Evolutionary conservation across 2,113 vertebrate species (phyloP), one percentile per base, ranked within the genome.

Genomic region (Entosphenus tridentatus): DNA sequence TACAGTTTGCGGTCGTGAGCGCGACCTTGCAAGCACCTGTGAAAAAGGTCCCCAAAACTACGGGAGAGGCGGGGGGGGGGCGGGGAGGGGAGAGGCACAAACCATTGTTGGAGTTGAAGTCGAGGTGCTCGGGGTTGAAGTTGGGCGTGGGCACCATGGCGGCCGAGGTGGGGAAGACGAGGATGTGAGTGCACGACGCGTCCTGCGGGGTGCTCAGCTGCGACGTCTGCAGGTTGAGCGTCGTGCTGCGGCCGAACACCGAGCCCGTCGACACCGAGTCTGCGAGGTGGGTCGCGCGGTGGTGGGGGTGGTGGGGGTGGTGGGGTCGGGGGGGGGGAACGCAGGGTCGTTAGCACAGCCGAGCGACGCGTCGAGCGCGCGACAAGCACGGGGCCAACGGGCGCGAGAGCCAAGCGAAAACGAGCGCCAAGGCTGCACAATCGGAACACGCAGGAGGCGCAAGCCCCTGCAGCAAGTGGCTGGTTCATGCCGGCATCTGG

Each of bases 221-320:
- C 9, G 92, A 96, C 0, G 91, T 91, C 82, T 97, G 92, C 79
- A 97, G 77, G 71, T 97, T 97, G 18, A 95, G 80, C 1, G 90
- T 87, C 1, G 89, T 95, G 69, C 90, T 93, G 70, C 90, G 90
- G 72, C 92, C 89, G 71, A 97, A 97, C 76, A 97, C 92, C 0
- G 92, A 97, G 57, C 92, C 92, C 90, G 93, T 96, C 0, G 89
- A 96, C 75, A 97, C 92, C 2, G 90, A 90, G 58, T 96, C 89
- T 96, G 76, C 1, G 71, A 13, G n/a, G 10, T 11, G 10, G 68
- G 70, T 39, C 39, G 39, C 5, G 4, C 39, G 39, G 39, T 21
- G 21, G 39, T 21, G 18, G 18, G 2, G 18, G 18, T 21, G 18
- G 18, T 21, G 18, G 18, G 18, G 18, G n/a, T 21, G 21, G 21